Conservation (phyloP, 2,113 vertebrate species). For the Seriola aureovittata region DNA sequence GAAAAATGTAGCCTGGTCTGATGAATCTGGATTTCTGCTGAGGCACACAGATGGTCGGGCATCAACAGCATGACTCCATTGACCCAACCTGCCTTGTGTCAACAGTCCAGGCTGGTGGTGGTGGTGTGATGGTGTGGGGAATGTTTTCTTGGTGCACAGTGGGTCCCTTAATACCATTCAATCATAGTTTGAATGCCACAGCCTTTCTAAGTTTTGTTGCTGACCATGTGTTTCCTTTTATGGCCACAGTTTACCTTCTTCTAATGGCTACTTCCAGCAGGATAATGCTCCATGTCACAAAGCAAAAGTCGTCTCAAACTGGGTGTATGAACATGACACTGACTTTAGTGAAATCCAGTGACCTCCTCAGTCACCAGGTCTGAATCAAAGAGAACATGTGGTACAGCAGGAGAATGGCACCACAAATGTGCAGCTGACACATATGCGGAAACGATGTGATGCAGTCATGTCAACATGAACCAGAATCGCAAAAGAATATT, state of each 20-base stretch:
- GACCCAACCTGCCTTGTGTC: background rate
- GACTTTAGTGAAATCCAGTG: background rate
- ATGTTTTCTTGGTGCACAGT: background rate
- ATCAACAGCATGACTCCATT: background rate
- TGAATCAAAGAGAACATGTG: background rate
- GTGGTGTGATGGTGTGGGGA: background rate
- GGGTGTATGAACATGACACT: background rate
- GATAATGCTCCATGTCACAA: background rate
- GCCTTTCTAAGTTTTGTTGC: too few relatives aligned
- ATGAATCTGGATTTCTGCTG: background rate
- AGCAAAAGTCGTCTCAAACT: background rate
- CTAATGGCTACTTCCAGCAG: background rate
- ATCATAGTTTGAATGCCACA: background rate
- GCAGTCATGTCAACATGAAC: background rate
- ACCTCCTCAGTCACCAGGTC: background rate
- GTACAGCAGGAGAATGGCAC: background rate
- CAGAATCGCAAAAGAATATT: background rate
- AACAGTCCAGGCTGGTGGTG: background rate
- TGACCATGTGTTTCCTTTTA: background rate
- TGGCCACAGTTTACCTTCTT: background rate
- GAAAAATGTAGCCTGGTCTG: background rate
- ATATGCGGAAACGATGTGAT: background rate
- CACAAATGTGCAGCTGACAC: background rate
- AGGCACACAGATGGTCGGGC: background rate
- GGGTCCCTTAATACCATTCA: background rate